Conservation (phyloP, 2,797 vertebrate genomes). For the Calcarius lapponicus region DNA sequence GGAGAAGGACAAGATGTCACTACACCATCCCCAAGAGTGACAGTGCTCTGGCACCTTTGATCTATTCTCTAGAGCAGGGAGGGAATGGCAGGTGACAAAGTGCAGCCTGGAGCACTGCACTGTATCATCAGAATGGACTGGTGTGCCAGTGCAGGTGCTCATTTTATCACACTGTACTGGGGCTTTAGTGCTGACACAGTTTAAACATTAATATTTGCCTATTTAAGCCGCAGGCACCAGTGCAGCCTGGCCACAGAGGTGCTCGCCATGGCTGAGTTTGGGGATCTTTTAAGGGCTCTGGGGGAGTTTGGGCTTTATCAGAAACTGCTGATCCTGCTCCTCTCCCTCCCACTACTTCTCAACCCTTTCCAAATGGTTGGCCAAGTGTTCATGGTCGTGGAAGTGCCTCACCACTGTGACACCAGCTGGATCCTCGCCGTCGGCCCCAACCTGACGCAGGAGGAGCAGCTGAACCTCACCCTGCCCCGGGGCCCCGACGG, state of each 20-base stretch:
- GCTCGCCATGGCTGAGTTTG: not conserved
- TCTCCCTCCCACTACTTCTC: constrained; percentile 75
- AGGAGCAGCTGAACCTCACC: constrained; percentile 80
- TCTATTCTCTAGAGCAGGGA: not conserved
- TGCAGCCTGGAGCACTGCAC: not conserved
- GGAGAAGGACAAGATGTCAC: not conserved
- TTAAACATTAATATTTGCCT: constrained; percentile 59
- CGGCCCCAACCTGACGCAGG: constrained; percentile 79
- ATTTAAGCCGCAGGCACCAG: not conserved
- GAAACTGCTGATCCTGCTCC: constrained; percentile 73
- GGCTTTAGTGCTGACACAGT: not conserved
- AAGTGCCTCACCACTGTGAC: constrained; percentile 81
- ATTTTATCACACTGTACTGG: not conserved
- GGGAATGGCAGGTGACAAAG: constrained; percentile 37
- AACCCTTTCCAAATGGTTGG: constrained; percentile 77
- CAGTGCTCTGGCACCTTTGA: not conserved
- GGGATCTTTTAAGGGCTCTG: constrained; percentile 72
- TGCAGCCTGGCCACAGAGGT: not conserved
- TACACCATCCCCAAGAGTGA: accelerated
- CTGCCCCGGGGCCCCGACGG: constrained; percentile 76
- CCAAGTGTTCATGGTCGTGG: constrained; percentile 82
- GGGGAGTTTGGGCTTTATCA: constrained; percentile 87
- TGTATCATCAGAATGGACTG: not conserved
- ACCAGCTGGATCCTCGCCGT: constrained; percentile 82
- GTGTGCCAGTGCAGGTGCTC: not conserved